A percentile compares a stretch with the other conserved stretches of the same genome.
phyloP scores from a whole-genome alignment of 2,797 vertebrate species.

The Gambusia yucatana region DNA sequence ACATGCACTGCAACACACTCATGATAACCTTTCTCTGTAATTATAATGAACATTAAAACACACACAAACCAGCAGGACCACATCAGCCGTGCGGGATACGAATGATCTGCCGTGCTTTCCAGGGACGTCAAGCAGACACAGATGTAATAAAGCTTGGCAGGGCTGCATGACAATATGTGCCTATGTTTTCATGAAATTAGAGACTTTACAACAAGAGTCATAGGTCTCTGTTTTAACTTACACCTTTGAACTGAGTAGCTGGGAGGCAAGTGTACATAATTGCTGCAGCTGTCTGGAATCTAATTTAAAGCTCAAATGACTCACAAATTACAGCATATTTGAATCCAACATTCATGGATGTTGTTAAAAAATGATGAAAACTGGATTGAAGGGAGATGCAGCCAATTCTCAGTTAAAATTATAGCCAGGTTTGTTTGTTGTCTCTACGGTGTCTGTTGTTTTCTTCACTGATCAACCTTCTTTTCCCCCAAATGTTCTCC shows the following conservation, averaged over 20 bases:
- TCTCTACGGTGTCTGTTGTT: neutral
- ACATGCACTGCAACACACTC: constrained; percentile 12
- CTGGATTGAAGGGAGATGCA: neutral
- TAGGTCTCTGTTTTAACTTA: neutral
- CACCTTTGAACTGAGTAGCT: neutral
- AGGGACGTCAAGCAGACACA: neutral
- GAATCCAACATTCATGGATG: neutral
- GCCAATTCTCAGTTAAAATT: neutral
- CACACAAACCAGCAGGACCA: constrained; percentile 12
- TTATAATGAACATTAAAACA: constrained; percentile 10
- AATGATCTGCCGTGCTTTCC: neutral
- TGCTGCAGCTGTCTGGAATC: neutral
- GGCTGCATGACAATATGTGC: neutral
- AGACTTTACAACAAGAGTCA: neutral
- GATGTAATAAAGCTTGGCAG: neutral
- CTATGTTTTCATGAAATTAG: neutral
- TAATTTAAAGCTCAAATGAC: neutral
- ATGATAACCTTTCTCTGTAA: constrained; percentile 23
- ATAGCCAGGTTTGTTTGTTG: neutral
- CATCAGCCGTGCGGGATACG: neutral
- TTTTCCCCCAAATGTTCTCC: neutral
- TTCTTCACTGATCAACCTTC: neutral
- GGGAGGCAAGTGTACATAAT: neutral
- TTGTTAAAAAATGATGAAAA: neutral
- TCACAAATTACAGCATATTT: neutral